These are phyloP conservation scores for Carollia perspicillata DNA, from an alignment of 2,113 vertebrate genomes.

Conservation along the genomic window DNA sequence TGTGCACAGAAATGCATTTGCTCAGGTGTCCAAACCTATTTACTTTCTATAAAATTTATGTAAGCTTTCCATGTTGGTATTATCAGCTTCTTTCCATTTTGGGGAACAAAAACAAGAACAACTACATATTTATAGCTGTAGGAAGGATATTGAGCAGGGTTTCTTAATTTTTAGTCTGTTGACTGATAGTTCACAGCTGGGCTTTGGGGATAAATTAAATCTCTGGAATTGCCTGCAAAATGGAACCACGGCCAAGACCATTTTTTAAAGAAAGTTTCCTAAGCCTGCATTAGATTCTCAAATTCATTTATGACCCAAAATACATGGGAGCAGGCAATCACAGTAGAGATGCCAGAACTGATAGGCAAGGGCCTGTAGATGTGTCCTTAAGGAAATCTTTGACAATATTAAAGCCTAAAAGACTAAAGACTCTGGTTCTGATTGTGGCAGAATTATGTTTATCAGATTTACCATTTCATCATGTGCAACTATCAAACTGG, in stretches of 20 bases:
- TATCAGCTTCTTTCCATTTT: slow-evolving; percentile 23
- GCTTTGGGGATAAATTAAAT: neutral
- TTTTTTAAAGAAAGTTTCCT: neutral
- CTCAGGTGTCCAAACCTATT: neutral
- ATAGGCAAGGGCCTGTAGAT: neutral
- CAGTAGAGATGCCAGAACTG: neutral
- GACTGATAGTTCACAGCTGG: neutral
- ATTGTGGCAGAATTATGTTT: neutral
- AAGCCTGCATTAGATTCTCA: slow-evolving; percentile 25
- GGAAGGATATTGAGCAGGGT: neutral
- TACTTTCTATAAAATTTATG: slow-evolving; percentile 11
- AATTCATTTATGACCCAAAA: neutral
- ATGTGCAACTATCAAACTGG: neutral
- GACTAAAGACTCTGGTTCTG: neutral
- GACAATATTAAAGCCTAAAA: neutral
- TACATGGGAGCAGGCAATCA: neutral
- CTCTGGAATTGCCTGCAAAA: slow-evolving; percentile 9
- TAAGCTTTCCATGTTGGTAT: neutral
- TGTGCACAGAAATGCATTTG: neutral
- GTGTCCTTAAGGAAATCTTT: neutral
- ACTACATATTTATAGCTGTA: neutral
- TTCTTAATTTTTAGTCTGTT: slow-evolving; percentile 24
- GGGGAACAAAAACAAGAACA: neutral
- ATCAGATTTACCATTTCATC: neutral
- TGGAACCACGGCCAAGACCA: neutral